A percentile compares a stretch with the other conserved stretches of the same genome.
Conservation (phyloP, 2,113 vertebrate genomes). For the Australoheros scitulus region DNA sequence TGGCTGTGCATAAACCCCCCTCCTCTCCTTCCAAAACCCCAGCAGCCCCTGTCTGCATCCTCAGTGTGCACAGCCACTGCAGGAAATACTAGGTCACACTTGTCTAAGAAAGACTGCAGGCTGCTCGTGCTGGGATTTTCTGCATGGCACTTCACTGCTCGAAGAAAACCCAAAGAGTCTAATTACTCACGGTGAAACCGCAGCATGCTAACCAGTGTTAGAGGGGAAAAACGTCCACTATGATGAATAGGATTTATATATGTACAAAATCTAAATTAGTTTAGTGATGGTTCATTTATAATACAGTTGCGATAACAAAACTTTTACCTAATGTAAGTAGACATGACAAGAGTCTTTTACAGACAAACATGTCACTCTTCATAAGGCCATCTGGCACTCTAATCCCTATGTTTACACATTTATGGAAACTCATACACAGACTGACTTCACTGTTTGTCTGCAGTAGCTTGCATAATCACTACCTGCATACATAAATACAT, state of each 20-base stretch:
- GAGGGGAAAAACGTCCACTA: background rate
- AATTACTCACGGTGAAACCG: constrained; percentile 50
- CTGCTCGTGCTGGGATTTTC: constrained; percentile 39
- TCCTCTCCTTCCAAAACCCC: background rate
- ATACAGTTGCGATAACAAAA: background rate
- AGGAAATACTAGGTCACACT: constrained; percentile 63
- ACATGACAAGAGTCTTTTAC: background rate
- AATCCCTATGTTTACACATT: constrained; percentile 2
- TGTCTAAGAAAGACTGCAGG: constrained; percentile 24
- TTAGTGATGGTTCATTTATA: background rate
- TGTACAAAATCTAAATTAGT: background rate
- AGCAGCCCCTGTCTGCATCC: constrained; percentile 35
- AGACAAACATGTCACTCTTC: background rate
- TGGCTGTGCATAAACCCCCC: constrained; percentile 41
- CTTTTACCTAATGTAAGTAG: background rate
- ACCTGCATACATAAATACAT: constrained; percentile 46
- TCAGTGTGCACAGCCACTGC: constrained; percentile 30
- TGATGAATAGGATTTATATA: constrained; percentile 16
- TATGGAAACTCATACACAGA: background rate
- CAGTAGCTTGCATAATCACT: constrained; percentile 45
- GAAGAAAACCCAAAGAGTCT: constrained; percentile 37
- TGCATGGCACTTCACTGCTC: constrained; percentile 26
- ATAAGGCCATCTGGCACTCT: background rate
- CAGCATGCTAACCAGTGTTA: constrained; percentile 32
- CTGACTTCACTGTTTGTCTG: constrained; percentile 30